Base-by-base conservation (phyloP, 2,888 invertebrate genomes). In the Creontiades dilutus region DNA sequence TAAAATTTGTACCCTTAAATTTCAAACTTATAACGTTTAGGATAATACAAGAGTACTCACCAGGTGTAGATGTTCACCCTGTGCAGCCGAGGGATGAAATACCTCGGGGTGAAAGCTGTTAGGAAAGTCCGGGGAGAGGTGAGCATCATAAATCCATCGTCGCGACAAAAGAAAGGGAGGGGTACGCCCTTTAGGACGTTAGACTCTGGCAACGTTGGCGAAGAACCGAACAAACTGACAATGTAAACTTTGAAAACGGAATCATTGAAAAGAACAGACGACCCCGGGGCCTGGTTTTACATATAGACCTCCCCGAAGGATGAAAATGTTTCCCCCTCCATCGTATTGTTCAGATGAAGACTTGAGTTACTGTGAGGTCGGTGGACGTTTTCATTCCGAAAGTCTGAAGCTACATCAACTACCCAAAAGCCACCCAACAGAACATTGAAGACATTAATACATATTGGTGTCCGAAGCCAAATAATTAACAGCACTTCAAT, bases 41-140 rank as follows among this genome's bases (percentile, higher is more conserved):
- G 28, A 4, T 78, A 13, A 23, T 1, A 68, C 3, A 68, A 48
- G 52, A 52, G 52, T 47, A 86, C 78, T 88, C 52, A 88, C 88
- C 76, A 88, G 88, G 88, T 88, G 88, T 76, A 76, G 88, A 88
- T 76, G 88, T 88, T 68, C 75, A 48, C 86, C 55, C 68, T 48
- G 76, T 52, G 76, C 78, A 52, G 52, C 23, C 52, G 27, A 80
- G 88, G 88, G 88, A 78, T 88, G 88, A 48, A 88, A 88, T 78
- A 88, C 88, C 85, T 57, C 86, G 88, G 88, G 88, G 88, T 88
- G 88, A 88, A 88, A 88, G 88, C 88, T 52, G 88, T 88, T 88
- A 78, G 88, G 88, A 88, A 88, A 88, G 88, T 88, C 78, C 80
- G 46, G 52, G 85, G 85, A 57, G 85, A 85, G 88, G 88, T 88